Conservation (phyloP, 2,113 vertebrate species). For the Taurulus bubalis region DNA sequence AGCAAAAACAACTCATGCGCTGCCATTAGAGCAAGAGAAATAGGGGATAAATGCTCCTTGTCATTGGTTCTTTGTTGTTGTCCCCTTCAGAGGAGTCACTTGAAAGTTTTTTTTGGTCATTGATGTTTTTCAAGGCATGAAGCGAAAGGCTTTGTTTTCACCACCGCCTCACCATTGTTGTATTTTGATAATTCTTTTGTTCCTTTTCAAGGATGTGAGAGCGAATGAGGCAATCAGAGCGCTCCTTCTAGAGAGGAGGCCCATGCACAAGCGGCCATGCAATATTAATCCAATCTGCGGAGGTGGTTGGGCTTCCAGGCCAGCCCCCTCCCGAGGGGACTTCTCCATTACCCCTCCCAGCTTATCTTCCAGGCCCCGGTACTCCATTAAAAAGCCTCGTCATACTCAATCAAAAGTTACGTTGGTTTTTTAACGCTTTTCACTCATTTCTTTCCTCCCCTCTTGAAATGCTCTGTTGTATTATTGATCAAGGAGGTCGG, state of each 20-base stretch:
- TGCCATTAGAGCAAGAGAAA: slow-evolving; percentile 44
- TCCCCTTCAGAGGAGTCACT: slow-evolving; percentile 43
- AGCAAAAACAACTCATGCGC: slow-evolving; percentile 18
- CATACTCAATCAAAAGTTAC: slow-evolving; percentile 49
- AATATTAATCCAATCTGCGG: slow-evolving; percentile 79
- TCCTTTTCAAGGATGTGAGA: slow-evolving; percentile 59
- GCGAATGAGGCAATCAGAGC: slow-evolving; percentile 62
- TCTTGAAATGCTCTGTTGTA: slow-evolving; percentile 52
- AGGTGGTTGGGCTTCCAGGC: slow-evolving; percentile 73
- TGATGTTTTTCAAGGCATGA: slow-evolving; percentile 33
- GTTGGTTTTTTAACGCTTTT: slow-evolving; percentile 25
- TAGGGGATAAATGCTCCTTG: slow-evolving; percentile 42
- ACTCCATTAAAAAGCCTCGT: slow-evolving; percentile 44
- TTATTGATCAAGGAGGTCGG: slow-evolving; percentile 67
- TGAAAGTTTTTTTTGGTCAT: slow-evolving; percentile 46
- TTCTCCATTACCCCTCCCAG: slow-evolving; percentile 72
- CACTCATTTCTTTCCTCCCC: slow-evolving; percentile 28
- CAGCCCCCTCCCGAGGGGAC: slow-evolving; percentile 48
- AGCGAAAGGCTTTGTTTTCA: slow-evolving; percentile 59
- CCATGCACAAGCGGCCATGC: slow-evolving; percentile 56
- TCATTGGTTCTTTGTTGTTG: slow-evolving; percentile 43
- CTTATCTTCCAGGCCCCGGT: slow-evolving; percentile 66
- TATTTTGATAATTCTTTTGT: slow-evolving; percentile 45
- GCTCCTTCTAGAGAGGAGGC: slow-evolving; percentile 29
- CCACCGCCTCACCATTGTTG: slow-evolving; percentile 9